phyloP scores from a whole-genome alignment of 2,888 invertebrate genomes.

The Ariolimax columbianus region DNA sequence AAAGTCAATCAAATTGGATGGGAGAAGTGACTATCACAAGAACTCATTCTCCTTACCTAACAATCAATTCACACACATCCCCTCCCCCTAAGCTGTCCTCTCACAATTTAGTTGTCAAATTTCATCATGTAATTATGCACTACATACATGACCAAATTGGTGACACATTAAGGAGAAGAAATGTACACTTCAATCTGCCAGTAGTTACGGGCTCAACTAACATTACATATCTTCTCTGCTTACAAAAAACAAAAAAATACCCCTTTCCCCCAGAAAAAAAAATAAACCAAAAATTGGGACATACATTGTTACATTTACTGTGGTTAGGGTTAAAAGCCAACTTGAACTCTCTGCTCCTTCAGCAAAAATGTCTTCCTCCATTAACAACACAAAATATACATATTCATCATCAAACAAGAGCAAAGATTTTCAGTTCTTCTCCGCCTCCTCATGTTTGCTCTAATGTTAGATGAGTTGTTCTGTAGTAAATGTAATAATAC shows the following conservation, averaged over 20 bases:
- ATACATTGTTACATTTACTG: not conserved
- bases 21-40: not conserved
- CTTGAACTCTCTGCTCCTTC: not conserved
- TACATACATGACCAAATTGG: not conserved
- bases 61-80: not conserved
- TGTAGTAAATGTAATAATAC: not conserved
- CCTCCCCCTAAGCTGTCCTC: not conserved
- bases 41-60: not conserved
- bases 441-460: not conserved
- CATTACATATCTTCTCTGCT: no score
- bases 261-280: no score
- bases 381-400: not conserved
- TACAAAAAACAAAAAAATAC: no score
- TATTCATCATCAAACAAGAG: not conserved
- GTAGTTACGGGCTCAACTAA: no score
- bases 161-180: not conserved
- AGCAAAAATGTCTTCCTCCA: not conserved
- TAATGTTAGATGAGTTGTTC: not conserved
- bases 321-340: not conserved
- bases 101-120: not conserved
- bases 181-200: no score
- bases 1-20: not conserved
- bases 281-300: not conserved
- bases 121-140: constrained; percentile 16
- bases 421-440: not conserved